A percentile compares a stretch with the other conserved stretches of the same genome.
phyloP scores from a whole-genome alignment of 2,113 vertebrate genomes.

The Tiliqua scincoides region DNA sequence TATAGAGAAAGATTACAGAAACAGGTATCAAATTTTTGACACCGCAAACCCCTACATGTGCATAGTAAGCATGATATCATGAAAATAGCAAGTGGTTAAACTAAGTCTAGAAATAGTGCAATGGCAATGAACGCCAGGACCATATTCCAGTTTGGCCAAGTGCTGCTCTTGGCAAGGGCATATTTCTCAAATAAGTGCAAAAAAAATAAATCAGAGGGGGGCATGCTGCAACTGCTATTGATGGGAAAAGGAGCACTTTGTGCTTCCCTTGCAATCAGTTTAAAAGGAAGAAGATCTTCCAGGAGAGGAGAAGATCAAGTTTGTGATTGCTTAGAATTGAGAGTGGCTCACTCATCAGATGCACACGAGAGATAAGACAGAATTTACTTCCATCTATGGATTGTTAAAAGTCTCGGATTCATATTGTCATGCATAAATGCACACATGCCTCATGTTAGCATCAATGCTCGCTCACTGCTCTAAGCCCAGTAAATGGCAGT shows the following conservation, averaged over 20 bases:
- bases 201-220: neutral
- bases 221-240: neutral
- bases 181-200: neutral
- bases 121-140: neutral
- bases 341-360: neutral
- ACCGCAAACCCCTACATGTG: neutral
- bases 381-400: neutral
- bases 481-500: neutral
- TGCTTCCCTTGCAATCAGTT: neutral
- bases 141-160: neutral
- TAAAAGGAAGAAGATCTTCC: neutral
- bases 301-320: neutral
- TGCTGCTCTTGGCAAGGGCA: neutral
- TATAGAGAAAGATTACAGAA: neutral
- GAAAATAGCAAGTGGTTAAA: conserved; percentile 13
- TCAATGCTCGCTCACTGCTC: neutral
- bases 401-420: neutral
- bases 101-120: neutral
- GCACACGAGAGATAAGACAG: neutral
- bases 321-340: neutral
- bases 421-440: too few relatives aligned
- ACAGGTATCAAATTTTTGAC: neutral
- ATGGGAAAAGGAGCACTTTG: neutral
- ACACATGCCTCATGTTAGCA: neutral
- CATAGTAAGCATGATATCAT: neutral